A percentile compares a stretch with the other conserved stretches of the same genome.
Evolutionary conservation across 2,888 invertebrate species (phyloP).

Genomic region (Coelinius sp.): DNA sequence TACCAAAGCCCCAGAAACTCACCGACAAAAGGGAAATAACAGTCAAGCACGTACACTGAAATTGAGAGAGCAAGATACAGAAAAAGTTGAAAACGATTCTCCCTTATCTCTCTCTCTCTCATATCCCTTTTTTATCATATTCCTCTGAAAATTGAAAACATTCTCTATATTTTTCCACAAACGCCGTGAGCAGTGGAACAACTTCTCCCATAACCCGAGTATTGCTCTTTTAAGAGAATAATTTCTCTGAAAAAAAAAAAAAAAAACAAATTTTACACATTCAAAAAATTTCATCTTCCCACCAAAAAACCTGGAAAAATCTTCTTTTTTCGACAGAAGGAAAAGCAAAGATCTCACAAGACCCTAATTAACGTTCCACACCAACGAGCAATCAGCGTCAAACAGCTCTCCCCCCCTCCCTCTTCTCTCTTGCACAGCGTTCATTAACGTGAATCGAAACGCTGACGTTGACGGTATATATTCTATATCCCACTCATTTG

Average conservation of each 20-base stretch:
- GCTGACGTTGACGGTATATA: slow-evolving; percentile 34
- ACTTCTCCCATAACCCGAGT: background rate
- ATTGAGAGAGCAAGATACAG: slow-evolving; percentile 14
- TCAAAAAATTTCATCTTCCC: background rate
- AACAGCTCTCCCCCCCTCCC: slow-evolving; percentile 26
- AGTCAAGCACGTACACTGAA: slow-evolving; percentile 19
- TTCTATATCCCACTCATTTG: background rate
- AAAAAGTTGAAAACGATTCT: slow-evolving; percentile 38
- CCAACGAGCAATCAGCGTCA: slow-evolving; percentile 36
- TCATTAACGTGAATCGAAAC: slow-evolving; percentile 40
- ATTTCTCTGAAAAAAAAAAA: background rate
- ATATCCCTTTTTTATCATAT: background rate
- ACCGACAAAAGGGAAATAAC: slow-evolving; percentile 24
- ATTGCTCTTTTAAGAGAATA: background rate
- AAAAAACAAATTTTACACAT: background rate
- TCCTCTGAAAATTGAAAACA: slow-evolving; percentile 29
- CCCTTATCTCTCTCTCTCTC: slow-evolving; percentile 9
- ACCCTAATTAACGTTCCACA: slow-evolving; percentile 34
- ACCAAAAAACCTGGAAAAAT: background rate
- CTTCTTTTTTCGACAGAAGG: slow-evolving; percentile 4
- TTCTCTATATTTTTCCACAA: slow-evolving; percentile 23
- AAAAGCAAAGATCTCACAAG: slow-evolving; percentile 26
- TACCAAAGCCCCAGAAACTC: background rate
- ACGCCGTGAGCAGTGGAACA: background rate
- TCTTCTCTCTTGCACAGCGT: slow-evolving; percentile 24